Percentiles rank a stretch among this genome's conserved stretches.
phyloP scores from a whole-genome alignment of 2,797 vertebrate species.

The Gallinago stenura region DNA sequence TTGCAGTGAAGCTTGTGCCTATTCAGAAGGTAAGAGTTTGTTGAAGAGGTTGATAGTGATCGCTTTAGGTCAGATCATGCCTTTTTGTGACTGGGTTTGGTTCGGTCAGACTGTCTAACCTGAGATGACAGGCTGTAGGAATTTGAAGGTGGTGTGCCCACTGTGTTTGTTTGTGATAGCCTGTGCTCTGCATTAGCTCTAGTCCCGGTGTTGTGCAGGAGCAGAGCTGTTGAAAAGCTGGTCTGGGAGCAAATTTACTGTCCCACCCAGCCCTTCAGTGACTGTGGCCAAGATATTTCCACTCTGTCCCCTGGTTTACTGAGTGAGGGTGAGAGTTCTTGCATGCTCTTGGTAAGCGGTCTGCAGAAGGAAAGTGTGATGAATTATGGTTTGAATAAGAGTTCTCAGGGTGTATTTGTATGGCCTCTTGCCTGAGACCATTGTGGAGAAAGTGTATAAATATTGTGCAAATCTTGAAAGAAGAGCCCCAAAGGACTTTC shows the following conservation, averaged over 20 bases:
- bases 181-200: neutral
- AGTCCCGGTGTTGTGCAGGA: accelerated
- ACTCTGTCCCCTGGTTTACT: neutral
- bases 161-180: accelerated
- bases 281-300: accelerated
- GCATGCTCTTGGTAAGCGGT: neutral
- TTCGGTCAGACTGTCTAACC: neutral
- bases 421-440: neutral
- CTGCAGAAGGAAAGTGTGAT: neutral
- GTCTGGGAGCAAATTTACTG: neutral
- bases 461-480: neutral
- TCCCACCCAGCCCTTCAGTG: neutral
- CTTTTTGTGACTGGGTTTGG: neutral
- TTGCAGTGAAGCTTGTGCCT: neutral
- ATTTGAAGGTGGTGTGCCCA: neutral
- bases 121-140: neutral
- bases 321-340: neutral
- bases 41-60: neutral
- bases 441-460: slow-evolving; percentile 13
- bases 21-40: neutral
- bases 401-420: neutral
- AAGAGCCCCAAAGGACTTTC: slow-evolving; percentile 5
- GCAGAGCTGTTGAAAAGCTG: neutral
- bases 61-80: neutral
- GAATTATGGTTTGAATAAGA: neutral